These are phyloP conservation scores for Drosophila sulfurigaster DNA, from an alignment of 1,140 invertebrate species.

Conservation along the genomic window DNA sequence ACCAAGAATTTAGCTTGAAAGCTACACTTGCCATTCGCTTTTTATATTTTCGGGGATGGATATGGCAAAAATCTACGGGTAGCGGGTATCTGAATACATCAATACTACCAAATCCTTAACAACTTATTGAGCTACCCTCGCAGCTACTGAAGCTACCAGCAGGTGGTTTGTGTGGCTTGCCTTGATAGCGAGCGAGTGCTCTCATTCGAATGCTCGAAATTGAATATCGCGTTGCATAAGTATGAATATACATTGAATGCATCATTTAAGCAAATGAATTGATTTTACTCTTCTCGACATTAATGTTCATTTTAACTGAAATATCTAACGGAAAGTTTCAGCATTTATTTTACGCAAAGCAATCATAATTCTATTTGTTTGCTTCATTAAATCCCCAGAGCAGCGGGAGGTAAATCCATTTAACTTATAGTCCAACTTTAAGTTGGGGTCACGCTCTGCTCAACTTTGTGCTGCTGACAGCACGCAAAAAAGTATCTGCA, in stretches of 20 bases:
- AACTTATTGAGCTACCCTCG: neutral
- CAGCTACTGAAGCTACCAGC: neutral
- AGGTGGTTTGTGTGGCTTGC: slow-evolving; percentile 1
- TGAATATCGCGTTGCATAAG: neutral
- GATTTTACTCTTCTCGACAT: slow-evolving; percentile 5
- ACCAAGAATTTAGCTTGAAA: too few species aligned
- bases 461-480: slow-evolving; percentile 26
- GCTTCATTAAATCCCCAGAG: slow-evolving; percentile 28
- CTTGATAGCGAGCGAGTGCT: neutral
- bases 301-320: slow-evolving; percentile 18
- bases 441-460: slow-evolving; percentile 7
- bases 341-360: slow-evolving; percentile 5
- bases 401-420: slow-evolving; percentile 29
- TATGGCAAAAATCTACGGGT: too few species aligned
- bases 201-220: neutral
- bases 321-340: neutral
- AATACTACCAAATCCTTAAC: too few species aligned
- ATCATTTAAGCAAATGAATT: slow-evolving; percentile 6
- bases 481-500: neutral
- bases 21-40: too few species aligned
- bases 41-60: too few species aligned
- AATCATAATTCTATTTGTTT: slow-evolving; percentile 44
- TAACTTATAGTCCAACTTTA: slow-evolving; percentile 26
- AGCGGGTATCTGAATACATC: too few species aligned
- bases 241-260: slow-evolving; percentile 9